Percentiles rank a stretch among this genome's conserved stretches.
phyloP scores from a whole-genome alignment of 2,113 vertebrate genomes.

The Pitta sordida region DNA sequence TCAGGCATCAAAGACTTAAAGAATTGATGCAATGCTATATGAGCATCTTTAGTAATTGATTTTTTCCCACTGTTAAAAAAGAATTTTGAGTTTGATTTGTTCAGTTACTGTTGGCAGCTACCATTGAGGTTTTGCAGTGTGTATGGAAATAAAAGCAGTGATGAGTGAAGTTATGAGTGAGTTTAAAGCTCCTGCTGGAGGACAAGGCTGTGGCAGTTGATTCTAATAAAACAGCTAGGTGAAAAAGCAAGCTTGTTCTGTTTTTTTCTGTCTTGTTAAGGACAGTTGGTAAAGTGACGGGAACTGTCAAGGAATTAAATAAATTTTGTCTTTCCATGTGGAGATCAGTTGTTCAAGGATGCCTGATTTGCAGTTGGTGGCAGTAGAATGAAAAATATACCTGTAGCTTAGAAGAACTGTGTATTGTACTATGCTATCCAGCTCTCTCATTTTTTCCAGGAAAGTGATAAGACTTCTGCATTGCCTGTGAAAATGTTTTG shows the following conservation, averaged over 20 bases:
- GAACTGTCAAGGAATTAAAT: neutral
- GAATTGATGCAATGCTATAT: accelerated
- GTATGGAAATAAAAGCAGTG: neutral
- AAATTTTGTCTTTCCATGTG: neutral
- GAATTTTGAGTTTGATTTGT: neutral
- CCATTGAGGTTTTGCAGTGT: neutral
- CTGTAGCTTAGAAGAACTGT: neutral
- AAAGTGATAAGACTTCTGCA: slow-evolving; percentile 57
- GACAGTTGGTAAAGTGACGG: neutral
- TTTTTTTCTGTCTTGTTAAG: neutral
- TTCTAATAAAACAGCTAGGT: neutral
- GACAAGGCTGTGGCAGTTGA: neutral
- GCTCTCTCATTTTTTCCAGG: slow-evolving; percentile 64
- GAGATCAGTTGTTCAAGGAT: neutral
- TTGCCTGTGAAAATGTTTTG: slow-evolving; percentile 80
- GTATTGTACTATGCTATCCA: neutral
- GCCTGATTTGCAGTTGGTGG: neutral
- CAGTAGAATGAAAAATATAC: neutral
- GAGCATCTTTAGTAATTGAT: neutral
- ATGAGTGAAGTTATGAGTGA: neutral
- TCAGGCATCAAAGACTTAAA: neutral
- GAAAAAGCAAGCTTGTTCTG: neutral
- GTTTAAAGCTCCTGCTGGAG: neutral
- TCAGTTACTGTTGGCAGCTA: neutral
- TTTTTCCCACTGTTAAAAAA: neutral